Evolutionary conservation across 2,113 vertebrate species (phyloP).

Genomic region (Camelus bactrianus): DNA sequence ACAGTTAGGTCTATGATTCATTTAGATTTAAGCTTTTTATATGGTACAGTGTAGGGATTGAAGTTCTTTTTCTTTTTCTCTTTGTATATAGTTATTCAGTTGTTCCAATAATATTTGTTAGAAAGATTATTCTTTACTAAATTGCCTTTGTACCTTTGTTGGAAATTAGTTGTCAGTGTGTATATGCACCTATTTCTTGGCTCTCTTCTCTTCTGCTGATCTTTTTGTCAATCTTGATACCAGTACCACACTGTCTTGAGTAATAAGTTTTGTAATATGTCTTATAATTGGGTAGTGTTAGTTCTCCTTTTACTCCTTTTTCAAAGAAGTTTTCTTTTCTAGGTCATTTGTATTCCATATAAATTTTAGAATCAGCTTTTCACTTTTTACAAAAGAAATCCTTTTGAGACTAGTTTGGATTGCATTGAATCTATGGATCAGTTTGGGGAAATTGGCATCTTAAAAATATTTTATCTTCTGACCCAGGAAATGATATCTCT

Average conservation of each 20-base stretch:
- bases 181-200: neutral
- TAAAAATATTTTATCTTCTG: conserved; percentile 44
- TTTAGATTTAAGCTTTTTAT: neutral
- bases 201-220: neutral
- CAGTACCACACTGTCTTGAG: neutral
- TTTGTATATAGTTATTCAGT: neutral
- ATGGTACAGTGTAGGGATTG: neutral
- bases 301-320: neutral
- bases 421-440: neutral
- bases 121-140: neutral
- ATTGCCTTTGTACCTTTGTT: neutral
- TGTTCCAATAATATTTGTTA: neutral
- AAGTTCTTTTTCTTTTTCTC: neutral
- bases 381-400: neutral
- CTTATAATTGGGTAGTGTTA: neutral
- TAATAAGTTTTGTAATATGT: neutral
- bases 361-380: conserved; percentile 7
- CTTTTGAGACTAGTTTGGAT: neutral
- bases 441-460: neutral
- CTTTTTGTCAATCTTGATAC: neutral
- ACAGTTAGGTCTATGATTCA: neutral
- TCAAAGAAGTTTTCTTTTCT: neutral
- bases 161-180: neutral
- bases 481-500: neutral
- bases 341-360: neutral